These are phyloP conservation scores for Nomada fucata DNA, from an alignment of 2,888 invertebrate genomes.

Conservation along the genomic window DNA sequence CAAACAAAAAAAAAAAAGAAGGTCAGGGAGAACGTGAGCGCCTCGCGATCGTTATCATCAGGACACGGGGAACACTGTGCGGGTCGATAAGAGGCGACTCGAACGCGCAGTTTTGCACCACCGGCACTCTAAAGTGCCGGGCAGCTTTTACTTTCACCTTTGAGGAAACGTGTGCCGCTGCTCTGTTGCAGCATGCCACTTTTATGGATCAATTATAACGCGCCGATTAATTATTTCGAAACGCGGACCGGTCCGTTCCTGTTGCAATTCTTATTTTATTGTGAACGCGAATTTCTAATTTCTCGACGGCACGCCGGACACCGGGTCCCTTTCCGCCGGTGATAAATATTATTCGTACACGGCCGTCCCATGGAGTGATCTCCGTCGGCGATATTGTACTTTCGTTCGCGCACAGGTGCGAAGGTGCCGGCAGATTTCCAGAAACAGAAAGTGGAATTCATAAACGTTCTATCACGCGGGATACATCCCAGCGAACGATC, in stretches of 20 bases:
- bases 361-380: too few relatives aligned
- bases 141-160: conserved; percentile 71
- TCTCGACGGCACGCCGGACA: too few relatives aligned
- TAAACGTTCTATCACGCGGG: conserved; percentile 41
- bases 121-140: conserved; percentile 43
- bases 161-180: conserved; percentile 67
- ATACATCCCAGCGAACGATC: conserved; percentile 29
- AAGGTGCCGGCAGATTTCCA: too few relatives aligned
- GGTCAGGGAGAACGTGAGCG: conserved; percentile 24
- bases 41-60: conserved; percentile 50
- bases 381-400: too few relatives aligned
- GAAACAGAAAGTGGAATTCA: conserved; percentile 55
- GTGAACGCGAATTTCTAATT: too few relatives aligned
- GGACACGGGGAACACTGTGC: conserved; percentile 27
- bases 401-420: too few relatives aligned
- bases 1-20: not conserved
- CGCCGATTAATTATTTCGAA: conserved; percentile 78
- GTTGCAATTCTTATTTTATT: not conserved
- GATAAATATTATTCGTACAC: too few relatives aligned
- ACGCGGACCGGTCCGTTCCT: conserved; percentile 39
- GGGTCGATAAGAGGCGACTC: conserved; percentile 55
- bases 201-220: conserved; percentile 80
- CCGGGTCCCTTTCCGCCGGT: too few relatives aligned
- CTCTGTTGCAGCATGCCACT: conserved; percentile 78
- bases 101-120: conserved; percentile 40